Evolutionary conservation across 2,113 vertebrate species (phyloP).

Genomic region (Ailuropoda melanoleuca): DNA sequence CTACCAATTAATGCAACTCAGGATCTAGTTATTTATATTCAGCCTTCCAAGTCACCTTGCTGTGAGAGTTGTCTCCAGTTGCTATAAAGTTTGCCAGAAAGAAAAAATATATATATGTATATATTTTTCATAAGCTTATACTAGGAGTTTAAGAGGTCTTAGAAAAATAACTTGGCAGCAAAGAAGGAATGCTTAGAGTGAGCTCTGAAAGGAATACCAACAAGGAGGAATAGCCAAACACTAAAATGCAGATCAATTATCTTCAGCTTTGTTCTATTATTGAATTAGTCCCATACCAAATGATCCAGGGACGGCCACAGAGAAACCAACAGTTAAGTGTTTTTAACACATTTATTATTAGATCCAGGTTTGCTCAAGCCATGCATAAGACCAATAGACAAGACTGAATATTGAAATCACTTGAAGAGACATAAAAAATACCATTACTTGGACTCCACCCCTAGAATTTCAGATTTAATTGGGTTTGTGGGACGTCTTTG

Average conservation of each 20-base stretch:
- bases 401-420: neutral
- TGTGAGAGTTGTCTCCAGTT: neutral
- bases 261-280: neutral
- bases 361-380: neutral
- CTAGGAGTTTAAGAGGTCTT: neutral
- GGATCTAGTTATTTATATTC: conserved; percentile 4
- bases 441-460: neutral
- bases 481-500: neutral
- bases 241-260: neutral
- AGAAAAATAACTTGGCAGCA: neutral
- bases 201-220: neutral
- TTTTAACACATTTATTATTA: neutral
- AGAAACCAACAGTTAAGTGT: neutral
- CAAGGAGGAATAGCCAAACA: neutral
- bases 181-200: neutral
- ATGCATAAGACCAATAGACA: neutral
- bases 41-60: neutral
- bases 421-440: neutral
- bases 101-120: neutral
- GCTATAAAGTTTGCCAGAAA: neutral
- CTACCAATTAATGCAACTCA: conserved; percentile 29
- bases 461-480: neutral
- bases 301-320: neutral
- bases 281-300: neutral
- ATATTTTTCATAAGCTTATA: neutral